Conservation (phyloP, 2,113 vertebrate species). For the Potamarius usumacintae region DNA sequence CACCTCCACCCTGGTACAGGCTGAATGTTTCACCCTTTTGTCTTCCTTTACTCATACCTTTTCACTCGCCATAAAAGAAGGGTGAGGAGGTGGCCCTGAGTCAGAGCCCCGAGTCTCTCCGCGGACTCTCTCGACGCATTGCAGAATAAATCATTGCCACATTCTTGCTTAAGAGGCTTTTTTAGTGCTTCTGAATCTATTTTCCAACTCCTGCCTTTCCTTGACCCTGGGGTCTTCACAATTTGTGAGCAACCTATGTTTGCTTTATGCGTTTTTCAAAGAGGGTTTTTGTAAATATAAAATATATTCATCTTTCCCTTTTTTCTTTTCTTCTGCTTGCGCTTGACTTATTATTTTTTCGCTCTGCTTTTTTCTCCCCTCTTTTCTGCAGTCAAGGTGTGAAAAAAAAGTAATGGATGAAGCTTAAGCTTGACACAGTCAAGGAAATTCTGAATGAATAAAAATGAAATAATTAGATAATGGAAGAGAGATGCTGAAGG, state of each 20-base stretch:
- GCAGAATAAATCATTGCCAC: constrained; percentile 88
- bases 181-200: constrained; percentile 82
- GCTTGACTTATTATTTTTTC: constrained; percentile 18
- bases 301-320: constrained; percentile 44
- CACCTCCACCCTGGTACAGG: constrained; percentile 26
- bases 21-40: constrained; percentile 33
- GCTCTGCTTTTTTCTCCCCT: constrained; percentile 14
- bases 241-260: constrained; percentile 79
- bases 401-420: constrained; percentile 29
- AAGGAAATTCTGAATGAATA: constrained; percentile 50
- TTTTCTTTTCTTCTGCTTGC: constrained; percentile 31
- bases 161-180: constrained; percentile 90
- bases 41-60: constrained; percentile 43
- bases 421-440: constrained; percentile 38
- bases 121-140: constrained; percentile 69
- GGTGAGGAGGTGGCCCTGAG: constrained; percentile 73
- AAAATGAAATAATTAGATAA: constrained; percentile 43
- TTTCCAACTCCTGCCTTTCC: constrained; percentile 78
- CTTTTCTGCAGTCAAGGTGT: constrained; percentile 1
- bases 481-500: constrained; percentile 23
- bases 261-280: constrained; percentile 69
- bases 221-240: constrained; percentile 84
- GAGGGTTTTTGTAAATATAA: constrained; percentile 60
- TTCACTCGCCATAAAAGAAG: constrained; percentile 65
- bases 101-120: constrained; percentile 69